Evolutionary conservation across 1,140 invertebrate species (phyloP).

Genomic region (Linepithema humile): DNA sequence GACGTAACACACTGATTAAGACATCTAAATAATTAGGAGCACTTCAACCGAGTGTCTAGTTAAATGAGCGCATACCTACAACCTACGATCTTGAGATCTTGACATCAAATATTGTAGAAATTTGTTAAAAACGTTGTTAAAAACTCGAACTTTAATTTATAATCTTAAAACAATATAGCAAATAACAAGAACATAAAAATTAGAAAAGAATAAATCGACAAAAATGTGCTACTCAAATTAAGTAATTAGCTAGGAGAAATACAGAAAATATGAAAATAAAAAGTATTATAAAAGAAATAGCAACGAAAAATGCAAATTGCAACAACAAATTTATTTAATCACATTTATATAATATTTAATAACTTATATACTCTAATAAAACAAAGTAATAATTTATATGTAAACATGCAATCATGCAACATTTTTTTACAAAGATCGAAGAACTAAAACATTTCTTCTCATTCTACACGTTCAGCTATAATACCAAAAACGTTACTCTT

Average conservation of each 20-base stretch:
- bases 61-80: slow-evolving; percentile 1
- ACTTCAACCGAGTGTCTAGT: not conserved
- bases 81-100: not conserved
- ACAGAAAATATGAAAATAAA: not conserved
- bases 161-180: not conserved
- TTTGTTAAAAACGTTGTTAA: not conserved
- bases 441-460: too few relatives aligned
- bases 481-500: too few relatives aligned
- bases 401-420: too few relatives aligned
- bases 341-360: not conserved
- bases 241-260: not conserved
- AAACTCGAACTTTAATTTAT: not conserved
- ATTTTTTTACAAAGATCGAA: too few relatives aligned
- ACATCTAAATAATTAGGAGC: not conserved
- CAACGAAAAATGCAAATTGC: not conserved
- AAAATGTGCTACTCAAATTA: too few relatives aligned
- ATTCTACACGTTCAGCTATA: too few relatives aligned
- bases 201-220: not conserved
- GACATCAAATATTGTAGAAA: slow-evolving; percentile 5
- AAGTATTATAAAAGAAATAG: not conserved
- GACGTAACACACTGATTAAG: slow-evolving; percentile 6
- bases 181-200: not conserved
- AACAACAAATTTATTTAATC: slow-evolving; percentile 21
- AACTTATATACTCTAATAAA: slow-evolving; percentile 9
- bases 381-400: too few relatives aligned